A percentile compares a stretch with the other conserved stretches of the same genome.
phyloP scores from a whole-genome alignment of 1,140 invertebrate genomes.

The Megalonaias nervosa region DNA sequence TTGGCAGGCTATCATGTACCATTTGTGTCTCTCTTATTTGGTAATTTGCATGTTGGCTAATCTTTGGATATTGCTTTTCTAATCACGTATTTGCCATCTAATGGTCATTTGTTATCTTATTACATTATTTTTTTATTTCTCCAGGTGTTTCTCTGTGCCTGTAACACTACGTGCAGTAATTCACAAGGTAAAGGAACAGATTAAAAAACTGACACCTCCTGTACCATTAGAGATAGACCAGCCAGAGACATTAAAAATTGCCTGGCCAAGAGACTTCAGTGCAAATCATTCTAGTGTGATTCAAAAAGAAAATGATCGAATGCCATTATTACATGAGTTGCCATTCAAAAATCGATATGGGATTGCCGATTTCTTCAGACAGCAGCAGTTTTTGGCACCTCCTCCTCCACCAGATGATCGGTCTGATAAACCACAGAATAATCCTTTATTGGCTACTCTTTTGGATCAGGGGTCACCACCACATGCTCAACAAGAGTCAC shows the following conservation, averaged over 20 bases:
- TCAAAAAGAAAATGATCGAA: too few species aligned
- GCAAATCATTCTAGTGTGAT: too few species aligned
- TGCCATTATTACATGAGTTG: too few species aligned
- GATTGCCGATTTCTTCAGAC: too few species aligned
- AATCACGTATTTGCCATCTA: neutral
- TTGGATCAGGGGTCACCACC: conserved; percentile 57
- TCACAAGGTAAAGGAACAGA: conserved; percentile 72
- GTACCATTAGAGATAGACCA: conserved; percentile 24
- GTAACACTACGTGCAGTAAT: conserved; percentile 86
- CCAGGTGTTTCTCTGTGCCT: conserved; percentile 89
- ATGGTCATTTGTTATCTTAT: conserved; percentile 6
- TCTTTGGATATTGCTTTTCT: neutral
- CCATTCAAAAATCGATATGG: too few species aligned
- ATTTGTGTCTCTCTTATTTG: too few species aligned
- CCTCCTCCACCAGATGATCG: conserved; percentile 21
- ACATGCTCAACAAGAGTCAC: conserved; percentile 16
- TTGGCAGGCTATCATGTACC: too few species aligned
- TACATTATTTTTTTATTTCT: conserved; percentile 43
- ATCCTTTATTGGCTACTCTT: conserved; percentile 64
- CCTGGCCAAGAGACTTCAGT: too few species aligned
- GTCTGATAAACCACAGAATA: conserved; percentile 52
- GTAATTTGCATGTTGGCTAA: too few species aligned
- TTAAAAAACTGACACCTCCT: conserved; percentile 48
- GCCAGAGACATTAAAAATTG: too few species aligned
- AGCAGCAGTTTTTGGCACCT: neutral